Evolutionary conservation across 2,888 invertebrate species (phyloP), one percentile per base, ranked within the genome.

Genomic region (Netelia melanura): DNA sequence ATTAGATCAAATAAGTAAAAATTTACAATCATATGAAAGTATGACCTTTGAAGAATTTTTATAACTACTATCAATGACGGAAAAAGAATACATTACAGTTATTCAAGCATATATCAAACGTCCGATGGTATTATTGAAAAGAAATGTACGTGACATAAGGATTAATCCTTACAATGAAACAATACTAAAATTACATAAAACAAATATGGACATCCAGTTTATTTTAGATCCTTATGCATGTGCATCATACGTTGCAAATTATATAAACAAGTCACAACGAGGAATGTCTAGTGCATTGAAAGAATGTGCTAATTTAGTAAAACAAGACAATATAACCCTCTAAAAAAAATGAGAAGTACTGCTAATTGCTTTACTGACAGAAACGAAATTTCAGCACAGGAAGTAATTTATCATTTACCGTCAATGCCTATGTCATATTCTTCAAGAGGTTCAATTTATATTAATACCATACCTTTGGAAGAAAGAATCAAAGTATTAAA

Each of bases 141-240:
- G 3, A 30, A 30, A 30, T 30, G 30, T 30, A 30, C 30, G 30
- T 30, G 30, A 30, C 30, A 30, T 30, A 30, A 30, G 30, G 3
- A 30, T 30, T 5, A 30, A 30, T 30, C 30, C 30, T 30, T 30
- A 30, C 30, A 30, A 30, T 30, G 30, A 30, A 30, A 30, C 5
- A 30, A 30, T 30, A 30, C 30, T 82, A 23, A 48, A 23, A 58
- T 56, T 78, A 52, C 75, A 79, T 9, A 62, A 85, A 75, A 68
- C 82, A 10, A 72, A 72, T 43, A 72, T 72, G 72, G 72, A 72
- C 23, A 72, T 72, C 2, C 44, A 72, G 44, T 61, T 72, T 61
- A 61, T 72, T 44, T 43, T 78, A 44, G 78, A 85, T 75, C 58
- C 82, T 43, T 85, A 78, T 43, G 58, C 68, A 25, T 77, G 72